Conservation (phyloP, 2,797 vertebrate genomes). For the Hippopotamyrus pictus region DNA sequence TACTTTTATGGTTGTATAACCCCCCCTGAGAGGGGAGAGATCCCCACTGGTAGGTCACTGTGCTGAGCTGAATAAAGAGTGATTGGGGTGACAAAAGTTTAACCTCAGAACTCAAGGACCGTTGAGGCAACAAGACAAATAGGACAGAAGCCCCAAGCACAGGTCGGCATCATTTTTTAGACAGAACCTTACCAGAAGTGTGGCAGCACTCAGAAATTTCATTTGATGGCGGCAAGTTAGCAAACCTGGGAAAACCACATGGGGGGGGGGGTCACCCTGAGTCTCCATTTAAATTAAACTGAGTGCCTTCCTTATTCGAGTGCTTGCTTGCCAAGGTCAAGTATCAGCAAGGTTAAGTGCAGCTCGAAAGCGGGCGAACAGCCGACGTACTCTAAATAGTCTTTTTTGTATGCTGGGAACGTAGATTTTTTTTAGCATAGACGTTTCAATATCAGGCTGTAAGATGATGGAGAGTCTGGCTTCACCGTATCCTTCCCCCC, state of each 20-base stretch:
- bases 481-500: not conserved
- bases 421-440: not conserved
- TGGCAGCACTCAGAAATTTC: not conserved
- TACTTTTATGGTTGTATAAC: not conserved
- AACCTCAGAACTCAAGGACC: not conserved
- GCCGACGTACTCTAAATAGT: not conserved
- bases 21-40: not conserved
- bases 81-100: not conserved
- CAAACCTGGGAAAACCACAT: not conserved
- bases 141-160: not conserved
- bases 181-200: not conserved
- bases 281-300: not conserved
- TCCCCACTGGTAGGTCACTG: not conserved
- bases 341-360: not conserved
- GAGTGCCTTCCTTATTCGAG: not conserved
- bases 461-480: not conserved
- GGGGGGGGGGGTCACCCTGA: not conserved
- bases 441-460: not conserved
- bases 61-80: not conserved
- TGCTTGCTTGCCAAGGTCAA: constrained; percentile 7
- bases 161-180: not conserved
- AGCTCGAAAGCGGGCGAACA: not conserved
- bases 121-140: not conserved
- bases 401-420: not conserved
- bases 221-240: not conserved